Evolutionary conservation across 2,113 vertebrate species (phyloP), one percentile per base, ranked within the genome.

Genomic region (Progne subis): DNA sequence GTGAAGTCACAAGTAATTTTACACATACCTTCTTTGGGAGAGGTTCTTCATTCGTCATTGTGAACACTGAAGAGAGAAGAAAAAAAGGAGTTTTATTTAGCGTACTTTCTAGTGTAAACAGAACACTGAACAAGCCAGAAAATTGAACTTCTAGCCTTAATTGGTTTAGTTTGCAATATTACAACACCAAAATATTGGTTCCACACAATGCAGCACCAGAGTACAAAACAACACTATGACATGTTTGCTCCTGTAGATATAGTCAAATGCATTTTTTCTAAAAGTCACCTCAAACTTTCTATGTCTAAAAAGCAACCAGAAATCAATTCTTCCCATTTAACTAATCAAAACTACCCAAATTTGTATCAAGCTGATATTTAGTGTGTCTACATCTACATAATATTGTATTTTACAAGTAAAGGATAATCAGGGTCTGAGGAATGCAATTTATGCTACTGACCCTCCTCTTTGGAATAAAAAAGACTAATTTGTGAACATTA

Each of bases 21-120:
- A 49, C 79, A 87, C 98, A 97, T 98, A 99, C 99, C 98, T 99
- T 99, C 98, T 99, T 99, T 71, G 99, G 99, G 57, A 99, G 99
- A 98, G 99, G 99, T 98, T 99, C 99, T 98, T 99, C 99, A 98
- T 99, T 99, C 95, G 99, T 99, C 99, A 99, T 99, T 92, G 98
- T 99, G 98, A 98, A 97, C 90, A 97, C 98, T 99, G 91, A 96
- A 95, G 39, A 13, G 72, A 44, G 5, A 63, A 12, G 14, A 13
- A 37, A 59, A 70, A 34, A 71, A 32, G 6, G 41, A 92, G 61
- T 17, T 92, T 41, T 55, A 95, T 80, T 96, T 93, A 94, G 50
- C 17, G 14, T 3, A 85, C n/a, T n/a, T 95, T 86, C 14, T 76
- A 46, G 11, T 6, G 21, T 34, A 76, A 12, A 18, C 0, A 1